A percentile compares a stretch with the other conserved stretches of the same genome.
Conservation (phyloP, 1,140 invertebrate species). For the Drosophila sp. region DNA sequence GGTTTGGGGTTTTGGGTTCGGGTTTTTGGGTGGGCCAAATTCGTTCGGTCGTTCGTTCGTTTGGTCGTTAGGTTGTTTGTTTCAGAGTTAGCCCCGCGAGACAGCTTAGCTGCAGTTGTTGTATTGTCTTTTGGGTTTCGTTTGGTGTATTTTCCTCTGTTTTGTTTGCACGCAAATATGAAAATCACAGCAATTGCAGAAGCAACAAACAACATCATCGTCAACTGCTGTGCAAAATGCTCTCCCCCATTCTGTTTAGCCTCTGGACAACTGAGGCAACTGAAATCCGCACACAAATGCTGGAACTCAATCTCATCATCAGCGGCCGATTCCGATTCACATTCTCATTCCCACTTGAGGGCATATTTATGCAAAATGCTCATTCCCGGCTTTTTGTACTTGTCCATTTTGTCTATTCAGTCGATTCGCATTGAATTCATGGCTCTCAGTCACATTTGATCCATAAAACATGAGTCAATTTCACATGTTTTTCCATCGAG, state of each 20-base stretch:
- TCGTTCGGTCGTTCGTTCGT: not conserved
- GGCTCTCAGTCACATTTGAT: slow-evolving; percentile 57
- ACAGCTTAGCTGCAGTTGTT: slow-evolving; percentile 61
- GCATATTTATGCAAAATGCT: slow-evolving; percentile 70
- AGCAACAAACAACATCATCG: slow-evolving; percentile 40
- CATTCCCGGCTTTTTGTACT: slow-evolving; percentile 1
- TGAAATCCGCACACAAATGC: slow-evolving; percentile 26
- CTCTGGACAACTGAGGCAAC: slow-evolving; percentile 41
- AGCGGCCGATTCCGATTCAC: not conserved
- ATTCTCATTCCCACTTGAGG: slow-evolving; percentile 48
- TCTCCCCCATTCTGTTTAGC: slow-evolving; percentile 46
- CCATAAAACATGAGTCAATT: slow-evolving; percentile 73
- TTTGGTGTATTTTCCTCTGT: slow-evolving; percentile 5
- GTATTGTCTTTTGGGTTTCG: slow-evolving; percentile 44
- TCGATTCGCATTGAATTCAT: slow-evolving; percentile 53
- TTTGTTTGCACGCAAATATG: slow-evolving; percentile 73
- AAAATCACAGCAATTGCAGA: slow-evolving; percentile 59
- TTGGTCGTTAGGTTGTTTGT: not conserved
- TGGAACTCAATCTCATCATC: slow-evolving; percentile 40
- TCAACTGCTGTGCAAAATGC: slow-evolving; percentile 51
- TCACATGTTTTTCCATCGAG: slow-evolving; percentile 18
- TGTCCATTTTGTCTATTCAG: slow-evolving; percentile 10
- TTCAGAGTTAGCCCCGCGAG: slow-evolving; percentile 59
- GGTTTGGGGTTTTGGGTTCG: not conserved
- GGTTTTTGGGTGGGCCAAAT: not conserved